Percentiles rank a stretch among this genome's conserved stretches.
phyloP scores from a whole-genome alignment of 1,140 invertebrate species.

The Ephestia elutella region DNA sequence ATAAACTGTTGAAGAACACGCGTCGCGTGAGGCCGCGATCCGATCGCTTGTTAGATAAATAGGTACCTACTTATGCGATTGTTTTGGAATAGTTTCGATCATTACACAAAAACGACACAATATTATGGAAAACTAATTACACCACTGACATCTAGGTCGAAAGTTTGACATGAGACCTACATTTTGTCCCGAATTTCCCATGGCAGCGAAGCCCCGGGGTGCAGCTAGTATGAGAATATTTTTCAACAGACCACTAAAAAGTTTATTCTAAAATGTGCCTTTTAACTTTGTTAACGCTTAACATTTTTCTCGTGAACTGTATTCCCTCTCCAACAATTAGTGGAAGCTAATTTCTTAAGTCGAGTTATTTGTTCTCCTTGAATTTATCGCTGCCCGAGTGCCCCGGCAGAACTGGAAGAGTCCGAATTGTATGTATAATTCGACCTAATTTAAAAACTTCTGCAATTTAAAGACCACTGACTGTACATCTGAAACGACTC shows the following conservation, averaged over 20 bases:
- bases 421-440: slow-evolving; percentile 41
- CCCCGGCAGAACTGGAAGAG: slow-evolving; percentile 32
- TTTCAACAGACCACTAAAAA: neutral
- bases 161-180: too few species aligned
- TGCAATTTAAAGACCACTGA: slow-evolving; percentile 27
- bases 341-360: slow-evolving; percentile 45
- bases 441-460: slow-evolving; percentile 46
- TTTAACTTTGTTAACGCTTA: neutral
- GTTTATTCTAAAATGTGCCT: slow-evolving; percentile 6
- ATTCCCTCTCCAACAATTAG: slow-evolving; percentile 38
- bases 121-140: too few species aligned
- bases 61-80: too few species aligned
- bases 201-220: too few species aligned
- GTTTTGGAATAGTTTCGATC: too few species aligned
- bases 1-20: too few species aligned
- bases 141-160: too few species aligned
- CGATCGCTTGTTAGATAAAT: too few species aligned
- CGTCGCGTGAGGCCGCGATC: too few species aligned
- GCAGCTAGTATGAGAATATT: too few species aligned
- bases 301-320: slow-evolving; percentile 20
- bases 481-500: neutral
- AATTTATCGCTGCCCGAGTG: slow-evolving; percentile 45
- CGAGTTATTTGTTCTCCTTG: slow-evolving; percentile 50
- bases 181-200: too few species aligned
- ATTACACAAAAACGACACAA: too few species aligned